phyloP scores from a whole-genome alignment of 2,888 invertebrate genomes.

The Netelia virgata region DNA sequence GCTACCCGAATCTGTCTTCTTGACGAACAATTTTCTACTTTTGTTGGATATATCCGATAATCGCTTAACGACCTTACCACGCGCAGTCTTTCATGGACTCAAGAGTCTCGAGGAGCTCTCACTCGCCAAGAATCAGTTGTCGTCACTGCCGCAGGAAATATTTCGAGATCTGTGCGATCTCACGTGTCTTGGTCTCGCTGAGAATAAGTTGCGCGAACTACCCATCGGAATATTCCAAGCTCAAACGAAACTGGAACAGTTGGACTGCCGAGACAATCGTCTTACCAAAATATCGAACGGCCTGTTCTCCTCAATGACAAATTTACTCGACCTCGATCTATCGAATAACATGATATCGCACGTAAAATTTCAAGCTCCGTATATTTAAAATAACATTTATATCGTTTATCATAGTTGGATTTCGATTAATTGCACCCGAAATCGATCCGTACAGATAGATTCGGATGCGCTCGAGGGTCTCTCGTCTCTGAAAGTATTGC shows the following conservation, averaged over 20 bases:
- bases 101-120: constrained; percentile 89
- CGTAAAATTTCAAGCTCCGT: constrained; percentile 71
- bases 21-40: constrained; percentile 77
- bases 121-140: constrained; percentile 89
- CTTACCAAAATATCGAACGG: constrained; percentile 87
- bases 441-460: constrained; percentile 75
- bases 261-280: constrained; percentile 90
- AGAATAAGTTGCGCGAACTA: constrained; percentile 88
- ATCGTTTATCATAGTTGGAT: neutral
- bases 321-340: constrained; percentile 88
- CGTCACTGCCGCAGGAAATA: constrained; percentile 86
- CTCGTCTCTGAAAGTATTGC: constrained; percentile 87
- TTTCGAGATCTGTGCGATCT: constrained; percentile 87
- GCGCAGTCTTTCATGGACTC: constrained; percentile 87
- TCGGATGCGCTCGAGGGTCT: constrained; percentile 76
- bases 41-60: constrained; percentile 92
- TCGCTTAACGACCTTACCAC: constrained; percentile 89
- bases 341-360: constrained; percentile 89
- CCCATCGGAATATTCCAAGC: constrained; percentile 87
- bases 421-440: neutral
- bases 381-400: neutral
- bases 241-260: constrained; percentile 87
- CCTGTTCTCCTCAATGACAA: constrained; percentile 86
- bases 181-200: constrained; percentile 89
- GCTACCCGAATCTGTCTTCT: constrained; percentile 88